phyloP scores from a whole-genome alignment of 1,140 invertebrate species.

The Meteorus sp. region DNA sequence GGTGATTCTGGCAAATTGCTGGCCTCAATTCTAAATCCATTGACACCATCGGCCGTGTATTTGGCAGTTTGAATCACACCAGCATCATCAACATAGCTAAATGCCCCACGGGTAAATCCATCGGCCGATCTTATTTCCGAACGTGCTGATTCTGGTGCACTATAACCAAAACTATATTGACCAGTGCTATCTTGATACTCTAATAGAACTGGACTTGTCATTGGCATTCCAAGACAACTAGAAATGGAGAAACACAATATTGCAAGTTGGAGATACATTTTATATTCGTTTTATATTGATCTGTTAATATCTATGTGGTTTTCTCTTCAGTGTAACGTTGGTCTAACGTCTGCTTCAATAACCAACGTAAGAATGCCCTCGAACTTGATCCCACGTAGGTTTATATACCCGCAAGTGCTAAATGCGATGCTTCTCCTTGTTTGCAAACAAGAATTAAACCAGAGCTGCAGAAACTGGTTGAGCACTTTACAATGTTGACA shows the following conservation, averaged over 20 bases:
- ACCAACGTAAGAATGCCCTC: constrained; percentile 22
- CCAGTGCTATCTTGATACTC: constrained; percentile 59
- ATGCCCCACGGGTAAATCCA: constrained; percentile 47
- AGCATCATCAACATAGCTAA: constrained; percentile 60
- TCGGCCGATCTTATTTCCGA: constrained; percentile 52
- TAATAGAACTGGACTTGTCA: constrained; percentile 40
- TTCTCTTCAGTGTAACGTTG: no score
- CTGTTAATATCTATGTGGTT: not conserved
- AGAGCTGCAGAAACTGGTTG: constrained; percentile 16
- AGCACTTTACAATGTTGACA: no score
- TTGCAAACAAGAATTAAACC: constrained; percentile 24
- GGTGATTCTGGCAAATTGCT: constrained; percentile 60
- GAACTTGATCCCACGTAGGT: constrained; percentile 32
- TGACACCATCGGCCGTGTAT: constrained; percentile 45
- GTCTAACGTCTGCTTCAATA: no score
- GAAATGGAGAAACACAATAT: constrained; percentile 24
- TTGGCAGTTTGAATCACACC: constrained; percentile 55
- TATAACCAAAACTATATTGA: constrained; percentile 62
- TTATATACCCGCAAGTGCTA: constrained; percentile 40
- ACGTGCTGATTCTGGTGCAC: constrained; percentile 55
- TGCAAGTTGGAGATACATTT: constrained; percentile 27
- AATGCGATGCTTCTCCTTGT: not conserved
- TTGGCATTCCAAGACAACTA: constrained; percentile 14
- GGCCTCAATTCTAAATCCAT: constrained; percentile 60
- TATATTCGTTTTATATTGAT: not conserved